Conservation (phyloP, 2,113 vertebrate species). For the Tetrax tetrax region DNA sequence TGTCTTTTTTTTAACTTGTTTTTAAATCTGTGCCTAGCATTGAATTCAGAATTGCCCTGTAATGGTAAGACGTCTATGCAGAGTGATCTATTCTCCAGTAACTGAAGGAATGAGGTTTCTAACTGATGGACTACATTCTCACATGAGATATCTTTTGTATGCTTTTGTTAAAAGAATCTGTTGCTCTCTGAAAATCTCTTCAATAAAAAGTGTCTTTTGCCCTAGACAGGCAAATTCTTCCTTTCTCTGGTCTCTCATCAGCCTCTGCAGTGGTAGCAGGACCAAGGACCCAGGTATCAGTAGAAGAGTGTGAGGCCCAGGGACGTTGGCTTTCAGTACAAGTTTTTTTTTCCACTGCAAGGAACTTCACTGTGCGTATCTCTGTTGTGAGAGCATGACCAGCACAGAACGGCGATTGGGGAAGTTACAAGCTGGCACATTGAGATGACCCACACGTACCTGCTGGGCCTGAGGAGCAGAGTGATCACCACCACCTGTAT, state of each 20-base stretch:
- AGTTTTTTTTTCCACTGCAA: not conserved
- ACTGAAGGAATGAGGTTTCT: not conserved
- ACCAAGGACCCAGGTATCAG: not conserved
- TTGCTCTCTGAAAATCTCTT: not conserved
- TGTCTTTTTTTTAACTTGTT: not conserved
- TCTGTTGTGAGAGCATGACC: not conserved
- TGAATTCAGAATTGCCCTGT: too few species aligned
- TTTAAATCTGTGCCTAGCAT: too few species aligned
- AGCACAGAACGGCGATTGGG: fast-evolving
- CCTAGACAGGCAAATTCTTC: not conserved
- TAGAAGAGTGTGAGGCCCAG: not conserved
- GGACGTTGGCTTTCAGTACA: fast-evolving
- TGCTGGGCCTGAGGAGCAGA: not conserved
- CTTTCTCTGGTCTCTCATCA: not conserved
- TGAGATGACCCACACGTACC: not conserved
- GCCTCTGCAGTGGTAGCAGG: not conserved
- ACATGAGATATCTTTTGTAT: not conserved
- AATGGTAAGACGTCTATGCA: too few species aligned
- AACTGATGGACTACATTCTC: not conserved
- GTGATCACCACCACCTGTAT: not conserved
- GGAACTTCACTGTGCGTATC: not conserved
- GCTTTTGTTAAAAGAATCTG: not conserved
- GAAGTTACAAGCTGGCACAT: not conserved
- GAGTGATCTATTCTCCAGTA: not conserved
- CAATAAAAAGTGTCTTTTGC: not conserved